These are phyloP conservation scores for Carcina quercana DNA, from an alignment of 2,888 invertebrate species.

Conservation along the genomic window DNA sequence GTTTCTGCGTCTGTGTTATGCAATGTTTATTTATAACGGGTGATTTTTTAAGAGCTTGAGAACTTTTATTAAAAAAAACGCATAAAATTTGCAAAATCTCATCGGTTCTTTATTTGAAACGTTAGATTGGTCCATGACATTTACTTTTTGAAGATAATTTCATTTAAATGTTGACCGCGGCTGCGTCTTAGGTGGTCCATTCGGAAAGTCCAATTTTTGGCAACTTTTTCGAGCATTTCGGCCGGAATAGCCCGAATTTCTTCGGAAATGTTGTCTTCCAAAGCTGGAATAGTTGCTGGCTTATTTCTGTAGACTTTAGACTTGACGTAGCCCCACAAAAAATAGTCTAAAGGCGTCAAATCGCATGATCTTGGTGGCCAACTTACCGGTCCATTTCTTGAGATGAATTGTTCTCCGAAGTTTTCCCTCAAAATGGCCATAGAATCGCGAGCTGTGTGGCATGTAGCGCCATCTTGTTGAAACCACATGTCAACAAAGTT, in stretches of 20 bases:
- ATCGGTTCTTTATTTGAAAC: too few species aligned
- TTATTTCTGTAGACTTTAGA: slow-evolving; percentile 9
- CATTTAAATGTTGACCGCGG: slow-evolving; percentile 1
- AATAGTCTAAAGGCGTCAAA: slow-evolving; percentile 10
- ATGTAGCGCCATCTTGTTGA: neutral
- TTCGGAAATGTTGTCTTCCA: slow-evolving; percentile 5
- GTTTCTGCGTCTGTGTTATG: too few species aligned
- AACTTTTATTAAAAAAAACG: too few species aligned
- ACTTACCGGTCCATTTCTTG: slow-evolving; percentile 8
- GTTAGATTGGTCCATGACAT: too few species aligned
- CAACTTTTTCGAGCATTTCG: slow-evolving; percentile 2
- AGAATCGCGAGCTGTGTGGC: neutral
- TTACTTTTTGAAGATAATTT: slow-evolving; percentile 2
- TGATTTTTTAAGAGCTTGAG: too few species aligned
- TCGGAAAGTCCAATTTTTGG: slow-evolving; percentile 6
- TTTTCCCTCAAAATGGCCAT: slow-evolving; percentile 1
- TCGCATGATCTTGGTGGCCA: slow-evolving; percentile 11
- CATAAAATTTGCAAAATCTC: too few species aligned
- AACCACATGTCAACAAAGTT: neutral
- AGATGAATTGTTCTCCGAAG: slow-evolving; percentile 7
- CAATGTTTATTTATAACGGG: too few species aligned
- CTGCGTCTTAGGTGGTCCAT: neutral
- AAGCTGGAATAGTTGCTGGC: slow-evolving; percentile 5
- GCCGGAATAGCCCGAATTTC: slow-evolving; percentile 3
- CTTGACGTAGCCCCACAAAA: slow-evolving; percentile 10